Conservation (phyloP, 1,140 invertebrate genomes). For the Lasioglossum albipes region DNA sequence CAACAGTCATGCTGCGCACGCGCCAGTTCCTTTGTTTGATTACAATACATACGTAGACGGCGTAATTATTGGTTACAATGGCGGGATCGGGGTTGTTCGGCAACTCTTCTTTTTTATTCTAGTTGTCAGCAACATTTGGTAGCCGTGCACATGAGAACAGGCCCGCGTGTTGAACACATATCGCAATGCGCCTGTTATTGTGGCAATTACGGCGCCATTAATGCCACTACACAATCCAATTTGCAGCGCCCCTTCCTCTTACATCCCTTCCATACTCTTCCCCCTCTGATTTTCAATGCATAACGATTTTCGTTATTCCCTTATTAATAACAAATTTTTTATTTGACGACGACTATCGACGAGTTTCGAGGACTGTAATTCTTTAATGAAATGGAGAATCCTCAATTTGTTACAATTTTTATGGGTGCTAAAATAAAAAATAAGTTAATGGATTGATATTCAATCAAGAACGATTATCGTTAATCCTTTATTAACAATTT, state of each 20-base stretch:
- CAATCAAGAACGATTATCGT: neutral
- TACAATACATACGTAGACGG: slow-evolving; percentile 70
- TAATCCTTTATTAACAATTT: too few relatives aligned
- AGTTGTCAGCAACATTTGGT: slow-evolving; percentile 75
- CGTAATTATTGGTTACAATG: slow-evolving; percentile 76
- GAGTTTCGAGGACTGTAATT: too few relatives aligned
- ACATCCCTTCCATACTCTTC: neutral
- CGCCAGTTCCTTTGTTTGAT: slow-evolving; percentile 73
- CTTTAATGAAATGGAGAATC: too few relatives aligned
- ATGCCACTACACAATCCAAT: slow-evolving; percentile 71
- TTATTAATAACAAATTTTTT: too few relatives aligned
- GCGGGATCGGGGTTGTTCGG: slow-evolving; percentile 52
- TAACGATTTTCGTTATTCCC: neutral
- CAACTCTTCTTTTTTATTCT: slow-evolving; percentile 65
- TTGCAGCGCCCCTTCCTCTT: slow-evolving; percentile 49
- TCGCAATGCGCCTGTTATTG: slow-evolving; percentile 56
- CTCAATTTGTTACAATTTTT: too few relatives aligned
- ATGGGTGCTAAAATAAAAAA: too few relatives aligned
- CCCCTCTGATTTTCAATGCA: slow-evolving; percentile 3
- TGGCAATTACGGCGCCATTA: slow-evolving; percentile 69
- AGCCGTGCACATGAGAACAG: slow-evolving; percentile 57
- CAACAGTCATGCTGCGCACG: slow-evolving; percentile 55
- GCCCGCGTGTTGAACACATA: slow-evolving; percentile 8
- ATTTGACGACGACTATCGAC: too few relatives aligned
- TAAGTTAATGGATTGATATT: too few relatives aligned